Conservation (phyloP, 2,113 vertebrate species). For the Prolemur simus region DNA sequence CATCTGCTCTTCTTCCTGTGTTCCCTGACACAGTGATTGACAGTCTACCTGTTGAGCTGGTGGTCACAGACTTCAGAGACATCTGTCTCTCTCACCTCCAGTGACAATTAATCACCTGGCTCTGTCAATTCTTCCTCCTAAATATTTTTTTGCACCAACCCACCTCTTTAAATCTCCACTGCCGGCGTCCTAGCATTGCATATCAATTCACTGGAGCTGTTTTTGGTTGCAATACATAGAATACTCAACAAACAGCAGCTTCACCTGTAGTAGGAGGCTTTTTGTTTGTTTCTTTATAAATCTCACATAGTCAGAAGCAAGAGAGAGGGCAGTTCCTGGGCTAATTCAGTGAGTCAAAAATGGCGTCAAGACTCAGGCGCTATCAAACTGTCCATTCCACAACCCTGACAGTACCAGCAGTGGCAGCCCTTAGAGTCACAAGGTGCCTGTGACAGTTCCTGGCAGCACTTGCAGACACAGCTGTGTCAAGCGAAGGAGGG, state of each 20-base stretch:
- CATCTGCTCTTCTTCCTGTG: neutral
- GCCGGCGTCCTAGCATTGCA: neutral
- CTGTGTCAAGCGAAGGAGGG: neutral
- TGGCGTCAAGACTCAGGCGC: neutral
- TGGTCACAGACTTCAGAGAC: neutral
- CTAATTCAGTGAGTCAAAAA: neutral
- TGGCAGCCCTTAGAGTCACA: no score
- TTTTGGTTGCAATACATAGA: neutral
- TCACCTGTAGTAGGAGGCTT: neutral
- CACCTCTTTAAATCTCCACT: neutral
- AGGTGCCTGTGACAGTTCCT: neutral
- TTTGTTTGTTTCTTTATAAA: neutral
- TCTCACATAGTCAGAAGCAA: neutral
- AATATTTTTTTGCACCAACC: neutral
- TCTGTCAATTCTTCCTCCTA: neutral
- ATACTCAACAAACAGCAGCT: neutral
- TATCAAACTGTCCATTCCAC: neutral
- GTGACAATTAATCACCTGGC: neutral
- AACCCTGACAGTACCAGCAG: fast-evolving
- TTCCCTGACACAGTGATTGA: no score
- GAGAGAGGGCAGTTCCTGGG: neutral
- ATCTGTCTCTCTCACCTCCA: neutral
- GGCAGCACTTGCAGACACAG: neutral
- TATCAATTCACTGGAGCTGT: neutral
- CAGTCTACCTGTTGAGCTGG: neutral